Percentiles rank a stretch among this genome's conserved stretches.
Conservation (phyloP, 2,797 vertebrate genomes). For the Eurystomus glaucurus region DNA sequence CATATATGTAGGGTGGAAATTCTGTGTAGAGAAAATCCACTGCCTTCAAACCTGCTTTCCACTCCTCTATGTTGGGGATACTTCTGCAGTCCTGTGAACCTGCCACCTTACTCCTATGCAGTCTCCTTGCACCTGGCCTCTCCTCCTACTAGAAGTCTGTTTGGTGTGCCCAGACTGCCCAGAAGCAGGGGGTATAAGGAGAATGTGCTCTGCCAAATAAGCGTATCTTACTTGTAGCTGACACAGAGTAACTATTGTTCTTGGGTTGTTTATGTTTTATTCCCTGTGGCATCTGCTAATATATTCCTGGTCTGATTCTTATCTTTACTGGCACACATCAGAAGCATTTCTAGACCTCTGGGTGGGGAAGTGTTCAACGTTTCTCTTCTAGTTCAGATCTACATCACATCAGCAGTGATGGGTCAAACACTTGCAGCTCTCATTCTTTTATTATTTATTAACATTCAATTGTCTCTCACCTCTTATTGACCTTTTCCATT, state of each 20-base stretch:
- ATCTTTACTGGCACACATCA: conserved; percentile 40
- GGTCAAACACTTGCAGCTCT: conserved; percentile 42
- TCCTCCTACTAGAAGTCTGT: background rate
- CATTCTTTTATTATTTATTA: conserved; percentile 52
- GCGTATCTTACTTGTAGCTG: background rate
- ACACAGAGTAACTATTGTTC: conserved; percentile 26
- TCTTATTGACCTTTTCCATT: conserved; percentile 20
- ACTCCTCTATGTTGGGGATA: background rate
- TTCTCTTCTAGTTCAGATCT: conserved; percentile 27
- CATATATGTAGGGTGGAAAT: background rate
- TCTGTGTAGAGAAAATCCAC: background rate
- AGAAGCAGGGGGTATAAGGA: background rate
- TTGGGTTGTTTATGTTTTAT: conserved; percentile 32
- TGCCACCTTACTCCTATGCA: background rate
- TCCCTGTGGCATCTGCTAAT: conserved; percentile 29
- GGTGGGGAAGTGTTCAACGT: conserved; percentile 5
- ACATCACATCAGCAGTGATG: conserved; percentile 41
- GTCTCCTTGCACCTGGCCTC: background rate
- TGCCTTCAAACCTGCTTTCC: background rate
- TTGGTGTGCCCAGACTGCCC: background rate
- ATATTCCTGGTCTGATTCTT: conserved; percentile 23
- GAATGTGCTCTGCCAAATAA: background rate
- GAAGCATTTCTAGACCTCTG: conserved; percentile 19
- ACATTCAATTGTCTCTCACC: conserved; percentile 38
- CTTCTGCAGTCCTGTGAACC: background rate